A percentile compares a stretch with the other conserved stretches of the same genome.
These are phyloP conservation scores for Pseudomyrmex cubaensis DNA, from an alignment of 1,140 invertebrate genomes.

Conservation along the genomic window DNA sequence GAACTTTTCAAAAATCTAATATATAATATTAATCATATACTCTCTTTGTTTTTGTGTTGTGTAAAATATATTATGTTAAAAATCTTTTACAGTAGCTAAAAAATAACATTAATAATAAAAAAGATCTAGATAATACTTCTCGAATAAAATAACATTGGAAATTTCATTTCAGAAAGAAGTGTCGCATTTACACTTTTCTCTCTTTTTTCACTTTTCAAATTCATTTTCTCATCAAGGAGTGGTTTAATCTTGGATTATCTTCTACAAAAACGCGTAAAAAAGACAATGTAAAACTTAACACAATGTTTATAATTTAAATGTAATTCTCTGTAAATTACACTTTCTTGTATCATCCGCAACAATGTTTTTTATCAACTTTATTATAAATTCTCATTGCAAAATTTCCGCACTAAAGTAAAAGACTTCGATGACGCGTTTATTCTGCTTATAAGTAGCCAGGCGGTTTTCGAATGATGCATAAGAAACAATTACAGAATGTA, in stretches of 20 bases:
- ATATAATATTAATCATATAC: neutral
- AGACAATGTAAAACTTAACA: no score
- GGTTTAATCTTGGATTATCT: conserved; percentile 11
- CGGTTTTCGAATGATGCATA: conserved; percentile 21
- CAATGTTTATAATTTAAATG: no score
- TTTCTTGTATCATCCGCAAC: no score
- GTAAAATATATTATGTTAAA: no score
- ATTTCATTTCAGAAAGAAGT: conserved; percentile 1
- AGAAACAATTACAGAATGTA: conserved; percentile 50
- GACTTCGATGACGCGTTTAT: conserved; percentile 5
- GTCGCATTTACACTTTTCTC: neutral
- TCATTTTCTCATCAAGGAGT: neutral
- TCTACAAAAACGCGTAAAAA: neutral
- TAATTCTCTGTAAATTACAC: no score
- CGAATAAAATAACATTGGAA: neutral
- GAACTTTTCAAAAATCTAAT: no score
- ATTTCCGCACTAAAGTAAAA: neutral
- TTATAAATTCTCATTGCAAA: neutral
- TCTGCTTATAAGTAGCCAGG: neutral
- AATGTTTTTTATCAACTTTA: neutral
- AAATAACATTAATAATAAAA: neutral
- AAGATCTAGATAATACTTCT: neutral
- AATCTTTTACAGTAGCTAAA: neutral
- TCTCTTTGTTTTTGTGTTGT: neutral
- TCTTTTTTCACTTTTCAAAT: neutral